Conservation (phyloP, 2,888 invertebrate species). For the Ectropis crepuscularia region DNA sequence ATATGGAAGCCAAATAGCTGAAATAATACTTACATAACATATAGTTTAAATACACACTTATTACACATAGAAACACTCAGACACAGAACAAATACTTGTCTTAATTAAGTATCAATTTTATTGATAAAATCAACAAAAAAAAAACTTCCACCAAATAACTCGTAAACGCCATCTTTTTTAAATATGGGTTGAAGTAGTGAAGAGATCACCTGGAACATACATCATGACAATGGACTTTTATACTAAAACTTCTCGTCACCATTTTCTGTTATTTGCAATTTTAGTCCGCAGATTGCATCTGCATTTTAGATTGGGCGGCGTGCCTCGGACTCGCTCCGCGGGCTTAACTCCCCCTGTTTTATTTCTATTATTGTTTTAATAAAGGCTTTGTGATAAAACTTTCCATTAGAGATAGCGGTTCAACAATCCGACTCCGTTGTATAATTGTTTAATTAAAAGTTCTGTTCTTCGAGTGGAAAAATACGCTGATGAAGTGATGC, state of each 20-base stretch:
- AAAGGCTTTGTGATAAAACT: conserved; percentile 31
- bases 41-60: too few species aligned
- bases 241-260: conserved; percentile 1
- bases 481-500: conserved; percentile 12
- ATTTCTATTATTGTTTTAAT: conserved; percentile 47
- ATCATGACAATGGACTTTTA: not conserved
- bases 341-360: conserved; percentile 48
- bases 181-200: not conserved
- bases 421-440: conserved; percentile 13
- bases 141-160: too few species aligned
- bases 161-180: too few species aligned
- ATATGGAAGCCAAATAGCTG: too few species aligned
- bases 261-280: conserved; percentile 14
- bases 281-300: conserved; percentile 50
- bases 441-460: conserved; percentile 31
- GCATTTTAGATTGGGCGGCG: conserved; percentile 56
- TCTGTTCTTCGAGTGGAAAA: conserved; percentile 17
- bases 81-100: too few species aligned
- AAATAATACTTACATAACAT: too few species aligned
- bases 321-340: conserved; percentile 40
- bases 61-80: too few species aligned
- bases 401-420: conserved; percentile 27
- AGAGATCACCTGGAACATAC: not conserved
- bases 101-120: too few species aligned
- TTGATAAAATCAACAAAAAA: too few species aligned